Evolutionary conservation across 2,888 invertebrate species (phyloP).

Genomic region (Andrena chrysosceles): DNA sequence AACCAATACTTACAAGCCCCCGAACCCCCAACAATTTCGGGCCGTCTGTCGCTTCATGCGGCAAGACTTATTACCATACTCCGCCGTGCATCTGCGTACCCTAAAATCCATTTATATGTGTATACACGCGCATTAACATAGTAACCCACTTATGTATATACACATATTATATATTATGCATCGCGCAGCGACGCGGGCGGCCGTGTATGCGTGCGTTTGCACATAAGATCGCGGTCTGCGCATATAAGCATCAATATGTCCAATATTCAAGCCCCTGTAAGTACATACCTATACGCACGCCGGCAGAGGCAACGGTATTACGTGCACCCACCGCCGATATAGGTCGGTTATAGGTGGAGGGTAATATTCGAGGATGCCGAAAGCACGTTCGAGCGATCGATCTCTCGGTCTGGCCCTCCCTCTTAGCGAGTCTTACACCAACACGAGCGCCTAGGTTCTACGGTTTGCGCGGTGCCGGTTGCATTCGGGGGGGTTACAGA

Average conservation of each 20-base stretch:
- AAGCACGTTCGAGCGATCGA: constrained; percentile 76
- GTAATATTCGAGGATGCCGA: constrained; percentile 74
- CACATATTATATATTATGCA: constrained; percentile 1
- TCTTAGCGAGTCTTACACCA: constrained; percentile 59
- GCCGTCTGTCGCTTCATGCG: not conserved
- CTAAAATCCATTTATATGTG: constrained; percentile 31
- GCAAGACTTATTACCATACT: constrained; percentile 2
- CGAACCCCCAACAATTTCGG: not conserved
- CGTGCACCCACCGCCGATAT: constrained; percentile 51
- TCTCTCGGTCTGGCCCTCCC: constrained; percentile 60
- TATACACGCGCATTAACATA: constrained; percentile 28
- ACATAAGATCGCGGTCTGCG: constrained; percentile 8
- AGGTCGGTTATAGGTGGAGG: constrained; percentile 69
- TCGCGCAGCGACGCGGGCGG: too few species aligned
- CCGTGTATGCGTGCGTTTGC: not conserved
- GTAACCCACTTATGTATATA: constrained; percentile 40
- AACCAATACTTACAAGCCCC: not conserved
- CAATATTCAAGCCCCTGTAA: constrained; percentile 51
- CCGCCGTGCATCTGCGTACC: not conserved
- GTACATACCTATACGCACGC: constrained; percentile 57
- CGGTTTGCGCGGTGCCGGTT: constrained; percentile 63
- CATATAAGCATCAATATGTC: constrained; percentile 53
- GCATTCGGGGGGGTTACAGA: constrained; percentile 61
- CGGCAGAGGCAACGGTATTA: constrained; percentile 55
- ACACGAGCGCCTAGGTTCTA: constrained; percentile 51